Conservation (phyloP, 1,140 invertebrate genomes). For the Drosophila lini region DNA sequence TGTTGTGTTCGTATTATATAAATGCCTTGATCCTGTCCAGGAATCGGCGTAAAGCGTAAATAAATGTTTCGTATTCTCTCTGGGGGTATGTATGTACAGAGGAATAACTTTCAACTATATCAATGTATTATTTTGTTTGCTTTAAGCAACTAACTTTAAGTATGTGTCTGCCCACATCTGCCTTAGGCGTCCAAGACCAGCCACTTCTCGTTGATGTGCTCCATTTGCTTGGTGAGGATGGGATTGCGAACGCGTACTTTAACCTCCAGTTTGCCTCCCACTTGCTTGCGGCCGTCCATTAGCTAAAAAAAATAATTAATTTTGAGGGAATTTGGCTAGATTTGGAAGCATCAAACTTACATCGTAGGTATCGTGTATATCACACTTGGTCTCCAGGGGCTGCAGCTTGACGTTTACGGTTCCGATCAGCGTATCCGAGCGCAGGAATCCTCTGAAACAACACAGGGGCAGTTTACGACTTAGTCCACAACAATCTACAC, state of each 20-base stretch:
- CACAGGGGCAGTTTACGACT: conserved; percentile 84
- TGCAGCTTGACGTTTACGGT: conserved; percentile 93
- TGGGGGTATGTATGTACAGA: conserved; percentile 12
- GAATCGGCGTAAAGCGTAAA: conserved; percentile 43
- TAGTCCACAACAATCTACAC: conserved; percentile 84
- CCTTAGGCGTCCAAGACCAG: conserved; percentile 88
- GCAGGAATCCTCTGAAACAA: conserved; percentile 95
- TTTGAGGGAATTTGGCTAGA: background rate
- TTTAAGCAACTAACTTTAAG: conserved; percentile 29
- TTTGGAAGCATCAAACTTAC: conserved; percentile 87
- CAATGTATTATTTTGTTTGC: conserved; percentile 40
- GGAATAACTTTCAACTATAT: conserved; percentile 21
- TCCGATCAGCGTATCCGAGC: conserved; percentile 94
- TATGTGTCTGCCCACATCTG: conserved; percentile 9
- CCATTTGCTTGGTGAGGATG: conserved; percentile 94
- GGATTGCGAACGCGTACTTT: conserved; percentile 96
- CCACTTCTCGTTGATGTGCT: conserved; percentile 96
- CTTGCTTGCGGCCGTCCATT: conserved; percentile 94
- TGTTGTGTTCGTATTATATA: conserved; percentile 65
- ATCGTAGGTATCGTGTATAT: conserved; percentile 95
- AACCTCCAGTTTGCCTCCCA: conserved; percentile 96
- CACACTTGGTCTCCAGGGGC: conserved; percentile 93
- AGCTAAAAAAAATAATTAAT: conserved; percentile 86
- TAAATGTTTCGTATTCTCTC: conserved; percentile 12
- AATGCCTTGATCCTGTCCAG: conserved; percentile 25